Conservation (phyloP, 2,797 vertebrate genomes). For the Rhabdophis nuchalis region DNA sequence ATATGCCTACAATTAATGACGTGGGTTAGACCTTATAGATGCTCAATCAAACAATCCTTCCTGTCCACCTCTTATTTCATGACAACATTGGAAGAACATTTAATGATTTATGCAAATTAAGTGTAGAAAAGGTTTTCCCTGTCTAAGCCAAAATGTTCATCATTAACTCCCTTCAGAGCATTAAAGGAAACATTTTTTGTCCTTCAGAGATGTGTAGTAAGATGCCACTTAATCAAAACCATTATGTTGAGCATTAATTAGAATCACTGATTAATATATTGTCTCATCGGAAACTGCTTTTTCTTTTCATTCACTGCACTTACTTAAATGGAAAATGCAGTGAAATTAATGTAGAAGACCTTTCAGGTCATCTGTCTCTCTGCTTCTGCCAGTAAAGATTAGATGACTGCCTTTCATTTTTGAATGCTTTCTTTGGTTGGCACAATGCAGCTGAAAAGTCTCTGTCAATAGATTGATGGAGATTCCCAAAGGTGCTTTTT, state of each 20-base stretch:
- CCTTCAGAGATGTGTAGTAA: slow-evolving; percentile 44
- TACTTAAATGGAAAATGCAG: slow-evolving; percentile 38
- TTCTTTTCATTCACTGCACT: slow-evolving; percentile 39
- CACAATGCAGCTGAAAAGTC: neutral
- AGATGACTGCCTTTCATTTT: neutral
- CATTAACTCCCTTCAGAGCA: slow-evolving; percentile 20
- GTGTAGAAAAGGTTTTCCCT: slow-evolving; percentile 37
- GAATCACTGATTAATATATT: slow-evolving; percentile 48
- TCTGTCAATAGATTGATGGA: neutral
- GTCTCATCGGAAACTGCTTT: slow-evolving; percentile 36
- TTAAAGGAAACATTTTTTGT: slow-evolving; percentile 16
- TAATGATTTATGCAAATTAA: slow-evolving; percentile 35
- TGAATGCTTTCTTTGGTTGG: neutral
- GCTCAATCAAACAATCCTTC: neutral
- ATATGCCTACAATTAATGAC: neutral
- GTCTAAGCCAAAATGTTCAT: slow-evolving; percentile 6
- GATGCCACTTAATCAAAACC: slow-evolving; percentile 53
- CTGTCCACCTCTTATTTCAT: neutral
- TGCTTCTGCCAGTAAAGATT: slow-evolving; percentile 13
- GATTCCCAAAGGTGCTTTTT: neutral
- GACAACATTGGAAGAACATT: slow-evolving; percentile 8
- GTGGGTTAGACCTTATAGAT: neutral
- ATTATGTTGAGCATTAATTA: slow-evolving; percentile 47
- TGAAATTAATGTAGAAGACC: neutral
- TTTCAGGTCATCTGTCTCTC: slow-evolving; percentile 11